Conservation (phyloP, 2,888 invertebrate genomes). For the Cyclophora albipunctata region DNA sequence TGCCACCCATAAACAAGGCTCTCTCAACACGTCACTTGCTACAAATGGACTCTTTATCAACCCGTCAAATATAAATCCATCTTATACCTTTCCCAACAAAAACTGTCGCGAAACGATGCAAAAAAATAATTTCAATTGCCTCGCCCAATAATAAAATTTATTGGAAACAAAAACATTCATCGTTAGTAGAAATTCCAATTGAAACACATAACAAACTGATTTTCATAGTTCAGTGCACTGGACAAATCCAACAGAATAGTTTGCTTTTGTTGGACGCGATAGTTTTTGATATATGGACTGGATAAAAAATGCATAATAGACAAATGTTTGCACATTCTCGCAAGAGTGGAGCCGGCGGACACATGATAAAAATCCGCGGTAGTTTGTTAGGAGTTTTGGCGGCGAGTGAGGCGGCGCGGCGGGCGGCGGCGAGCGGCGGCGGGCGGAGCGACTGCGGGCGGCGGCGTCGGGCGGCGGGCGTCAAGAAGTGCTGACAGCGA, state of each 20-base stretch:
- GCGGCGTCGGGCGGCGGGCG: constrained; percentile 19
- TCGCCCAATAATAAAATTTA: not conserved
- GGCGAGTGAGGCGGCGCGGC: constrained; percentile 21
- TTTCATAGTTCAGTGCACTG: constrained; percentile 40
- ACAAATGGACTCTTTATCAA: constrained; percentile 56
- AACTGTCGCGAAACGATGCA: too few relatives aligned
- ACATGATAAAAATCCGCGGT: constrained; percentile 43
- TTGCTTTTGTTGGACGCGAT: constrained; percentile 44
- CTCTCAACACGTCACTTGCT: constrained; percentile 48
- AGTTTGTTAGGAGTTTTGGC: constrained; percentile 46
- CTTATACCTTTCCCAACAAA: constrained; percentile 19
- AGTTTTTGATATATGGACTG: constrained; percentile 50
- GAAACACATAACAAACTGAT: constrained; percentile 34
- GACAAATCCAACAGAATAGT: constrained; percentile 42
- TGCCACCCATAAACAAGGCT: constrained; percentile 52
- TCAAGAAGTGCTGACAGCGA: constrained; percentile 46
- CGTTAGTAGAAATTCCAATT: constrained; percentile 11
- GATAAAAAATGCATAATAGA: constrained; percentile 47
- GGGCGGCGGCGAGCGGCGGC: not conserved
- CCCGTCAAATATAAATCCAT: constrained; percentile 43
- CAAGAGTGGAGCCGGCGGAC: constrained; percentile 29
- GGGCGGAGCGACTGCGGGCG: constrained; percentile 1
- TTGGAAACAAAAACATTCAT: not conserved
- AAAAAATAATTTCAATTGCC: not conserved
- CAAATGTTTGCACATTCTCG: constrained; percentile 44